Evolutionary conservation across 1,140 invertebrate genomes (phyloP).

Genomic region (Drosophila navojoa): DNA sequence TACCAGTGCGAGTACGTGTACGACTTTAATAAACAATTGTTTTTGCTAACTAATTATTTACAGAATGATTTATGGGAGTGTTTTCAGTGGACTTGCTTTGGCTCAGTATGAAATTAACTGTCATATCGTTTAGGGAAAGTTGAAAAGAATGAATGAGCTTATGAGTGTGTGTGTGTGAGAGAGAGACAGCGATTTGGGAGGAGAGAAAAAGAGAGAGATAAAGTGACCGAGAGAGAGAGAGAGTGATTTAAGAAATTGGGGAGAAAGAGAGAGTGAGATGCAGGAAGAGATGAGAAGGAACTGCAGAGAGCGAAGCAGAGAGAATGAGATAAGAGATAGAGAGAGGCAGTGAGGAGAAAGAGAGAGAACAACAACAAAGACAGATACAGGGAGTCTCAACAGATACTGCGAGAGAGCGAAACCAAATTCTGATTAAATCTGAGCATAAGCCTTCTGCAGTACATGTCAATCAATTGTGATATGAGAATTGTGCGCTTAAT

Average conservation of each 20-base stretch:
- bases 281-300: too few relatives aligned
- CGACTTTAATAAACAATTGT: neutral
- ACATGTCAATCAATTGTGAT: neutral
- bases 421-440: too few relatives aligned
- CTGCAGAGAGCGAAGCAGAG: neutral
- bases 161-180: neutral
- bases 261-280: neutral
- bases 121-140: neutral
- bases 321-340: neutral
- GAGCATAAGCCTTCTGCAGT: too few relatives aligned
- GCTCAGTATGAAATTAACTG: neutral
- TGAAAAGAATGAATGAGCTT: neutral
- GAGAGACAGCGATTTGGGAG: neutral
- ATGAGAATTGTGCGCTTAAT: slow-evolving; percentile 16
- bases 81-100: neutral
- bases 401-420: too few relatives aligned
- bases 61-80: neutral
- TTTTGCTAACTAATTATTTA: neutral
- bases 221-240: too few relatives aligned
- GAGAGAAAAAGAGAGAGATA: neutral
- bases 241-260: too few relatives aligned
- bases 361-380: neutral
- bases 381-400: neutral
- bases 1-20: neutral
- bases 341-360: neutral